Conservation (phyloP, 2,888 invertebrate species). For the Mamestra brassicae region DNA sequence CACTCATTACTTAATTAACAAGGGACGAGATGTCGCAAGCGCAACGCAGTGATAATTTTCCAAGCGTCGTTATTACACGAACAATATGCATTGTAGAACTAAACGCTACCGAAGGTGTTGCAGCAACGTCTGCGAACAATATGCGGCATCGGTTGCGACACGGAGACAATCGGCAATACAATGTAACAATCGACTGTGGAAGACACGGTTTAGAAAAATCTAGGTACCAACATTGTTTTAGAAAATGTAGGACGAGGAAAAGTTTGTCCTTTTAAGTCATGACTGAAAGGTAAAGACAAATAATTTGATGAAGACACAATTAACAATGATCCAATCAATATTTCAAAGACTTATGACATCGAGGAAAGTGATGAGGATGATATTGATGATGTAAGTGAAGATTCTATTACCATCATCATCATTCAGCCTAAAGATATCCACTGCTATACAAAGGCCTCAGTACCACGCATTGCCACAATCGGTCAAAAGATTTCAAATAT, state of each 20-base stretch:
- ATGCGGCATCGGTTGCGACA: constrained; percentile 52
- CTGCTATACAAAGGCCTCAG: background rate
- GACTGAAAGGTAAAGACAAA: background rate
- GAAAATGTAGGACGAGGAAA: background rate
- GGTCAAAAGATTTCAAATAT: background rate
- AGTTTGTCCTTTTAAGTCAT: too few species aligned
- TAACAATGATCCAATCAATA: background rate
- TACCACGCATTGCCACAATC: background rate
- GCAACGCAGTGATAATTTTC: constrained; percentile 59
- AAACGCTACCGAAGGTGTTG: constrained; percentile 39
- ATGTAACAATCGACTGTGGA: constrained; percentile 42
- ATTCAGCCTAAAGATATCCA: background rate
- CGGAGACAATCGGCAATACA: constrained; percentile 53
- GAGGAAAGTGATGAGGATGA: background rate
- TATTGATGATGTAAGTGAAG: background rate
- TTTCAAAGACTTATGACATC: too few species aligned
- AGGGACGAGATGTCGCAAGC: constrained; percentile 33
- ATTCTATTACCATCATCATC: background rate
- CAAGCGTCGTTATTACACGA: constrained; percentile 65
- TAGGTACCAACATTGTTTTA: constrained; percentile 29
- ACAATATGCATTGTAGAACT: constrained; percentile 71
- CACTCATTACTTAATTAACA: constrained; percentile 41
- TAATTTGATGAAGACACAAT: background rate
- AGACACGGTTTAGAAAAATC: constrained; percentile 33
- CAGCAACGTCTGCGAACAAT: constrained; percentile 58